A percentile compares a stretch with the other conserved stretches of the same genome.
These are phyloP conservation scores for Halictus rubicundus DNA, from an alignment of 1,140 invertebrate species.

Conservation along the genomic window DNA sequence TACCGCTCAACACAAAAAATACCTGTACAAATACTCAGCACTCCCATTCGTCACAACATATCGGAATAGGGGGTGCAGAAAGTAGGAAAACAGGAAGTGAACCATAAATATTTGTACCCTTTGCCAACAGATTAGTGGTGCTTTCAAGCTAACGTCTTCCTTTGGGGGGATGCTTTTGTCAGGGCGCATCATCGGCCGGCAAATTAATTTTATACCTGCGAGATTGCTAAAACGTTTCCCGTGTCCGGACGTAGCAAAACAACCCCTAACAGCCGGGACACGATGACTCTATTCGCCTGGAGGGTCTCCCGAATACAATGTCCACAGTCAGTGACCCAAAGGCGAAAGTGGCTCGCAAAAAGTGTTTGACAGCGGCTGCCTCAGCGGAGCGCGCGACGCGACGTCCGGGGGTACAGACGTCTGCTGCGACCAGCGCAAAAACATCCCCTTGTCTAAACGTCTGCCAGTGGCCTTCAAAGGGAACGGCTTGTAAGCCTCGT, in stretches of 20 bases:
- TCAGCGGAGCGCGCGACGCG: too few relatives aligned
- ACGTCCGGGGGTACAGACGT: slow-evolving; percentile 8
- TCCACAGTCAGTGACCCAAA: not conserved
- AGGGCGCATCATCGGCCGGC: not conserved
- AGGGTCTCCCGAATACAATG: not conserved
- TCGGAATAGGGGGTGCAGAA: too few relatives aligned
- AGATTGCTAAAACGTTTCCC: not conserved
- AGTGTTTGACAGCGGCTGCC: slow-evolving; percentile 7
- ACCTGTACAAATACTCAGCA: too few relatives aligned
- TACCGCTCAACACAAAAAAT: too few relatives aligned
- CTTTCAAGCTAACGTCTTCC: too few relatives aligned
- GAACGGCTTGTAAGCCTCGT: slow-evolving; percentile 7
- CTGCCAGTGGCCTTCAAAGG: slow-evolving; percentile 27
- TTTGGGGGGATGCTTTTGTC: not conserved
- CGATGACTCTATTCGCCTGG: not conserved
- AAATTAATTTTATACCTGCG: slow-evolving; percentile 1
- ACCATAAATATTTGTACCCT: too few relatives aligned
- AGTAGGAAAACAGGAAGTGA: too few relatives aligned
- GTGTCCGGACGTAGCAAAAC: not conserved
- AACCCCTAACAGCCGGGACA: not conserved
- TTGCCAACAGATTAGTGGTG: too few relatives aligned
- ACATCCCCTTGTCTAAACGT: slow-evolving; percentile 20
- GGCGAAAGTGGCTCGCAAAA: slow-evolving; percentile 4
- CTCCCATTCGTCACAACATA: too few relatives aligned
- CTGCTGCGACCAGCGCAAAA: not conserved